These are phyloP conservation scores for Drosophila murphyi DNA, from an alignment of 1,140 invertebrate species.

Conservation along the genomic window DNA sequence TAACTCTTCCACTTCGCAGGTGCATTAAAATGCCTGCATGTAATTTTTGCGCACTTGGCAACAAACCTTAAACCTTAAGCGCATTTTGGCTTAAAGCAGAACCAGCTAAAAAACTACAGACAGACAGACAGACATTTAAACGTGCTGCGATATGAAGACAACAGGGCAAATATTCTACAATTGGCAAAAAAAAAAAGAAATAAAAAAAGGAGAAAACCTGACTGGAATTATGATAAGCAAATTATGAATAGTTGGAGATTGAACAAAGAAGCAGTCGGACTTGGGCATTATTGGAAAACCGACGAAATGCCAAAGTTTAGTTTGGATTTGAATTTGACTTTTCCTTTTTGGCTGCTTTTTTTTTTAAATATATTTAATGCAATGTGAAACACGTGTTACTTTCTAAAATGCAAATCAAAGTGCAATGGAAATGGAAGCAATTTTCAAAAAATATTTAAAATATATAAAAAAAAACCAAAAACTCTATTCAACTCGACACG, in stretches of 20 bases:
- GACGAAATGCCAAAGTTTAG: conserved; percentile 45
- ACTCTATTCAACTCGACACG: conserved; percentile 47
- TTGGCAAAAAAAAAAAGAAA: conserved; percentile 33
- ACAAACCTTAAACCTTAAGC: conserved; percentile 49
- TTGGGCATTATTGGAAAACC: conserved; percentile 34
- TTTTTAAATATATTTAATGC: conserved; percentile 59
- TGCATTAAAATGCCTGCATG: conserved; percentile 71
- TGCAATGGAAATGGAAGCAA: conserved; percentile 72
- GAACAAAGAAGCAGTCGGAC: conserved; percentile 11
- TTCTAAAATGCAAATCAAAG: conserved; percentile 77
- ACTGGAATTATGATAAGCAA: conserved; percentile 74
- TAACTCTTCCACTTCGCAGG: conserved; percentile 14
- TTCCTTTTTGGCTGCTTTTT: conserved; percentile 29
- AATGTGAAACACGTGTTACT: conserved; percentile 73
- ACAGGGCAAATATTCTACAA: conserved; percentile 58
- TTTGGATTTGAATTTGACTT: conserved; percentile 43
- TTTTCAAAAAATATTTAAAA: conserved; percentile 73
- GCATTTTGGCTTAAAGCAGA: conserved; percentile 43
- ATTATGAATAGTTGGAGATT: conserved; percentile 62
- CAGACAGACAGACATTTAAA: conserved; percentile 29
- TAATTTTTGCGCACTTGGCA: conserved; percentile 60
- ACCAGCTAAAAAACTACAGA: conserved; percentile 7
- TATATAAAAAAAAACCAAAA: too few species aligned
- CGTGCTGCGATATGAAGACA: conserved; percentile 66
- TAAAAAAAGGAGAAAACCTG: conserved; percentile 46